Base-by-base conservation (phyloP, 2,888 invertebrate species). In the Cylloceria caligata region DNA sequence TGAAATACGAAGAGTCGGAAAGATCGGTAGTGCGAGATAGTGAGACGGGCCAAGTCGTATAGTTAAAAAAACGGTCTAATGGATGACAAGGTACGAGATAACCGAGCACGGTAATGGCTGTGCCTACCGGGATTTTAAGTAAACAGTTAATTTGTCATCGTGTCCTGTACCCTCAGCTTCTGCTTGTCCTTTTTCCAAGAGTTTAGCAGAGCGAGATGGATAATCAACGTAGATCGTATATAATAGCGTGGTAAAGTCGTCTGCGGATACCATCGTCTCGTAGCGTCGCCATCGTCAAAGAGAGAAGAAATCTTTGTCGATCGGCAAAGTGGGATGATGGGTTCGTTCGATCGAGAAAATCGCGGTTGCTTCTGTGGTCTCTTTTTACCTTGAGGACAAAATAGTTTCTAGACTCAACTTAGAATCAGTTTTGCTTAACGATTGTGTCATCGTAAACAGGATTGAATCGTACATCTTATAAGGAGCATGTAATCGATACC, bases 111-210 rank as follows among this genome's bases (percentile, higher is more conserved):
- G 88, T 89, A 90, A 89, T 87, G 85, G 88, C 89, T 87, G 88
- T 84, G 84, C 68, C 83, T 79, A 85, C 83, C 84, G 79, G 79
- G 79, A 69, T 88, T 87, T 57, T 86, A 83, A 77, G 87, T 89
- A 91, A 91, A 91, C 90, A 91, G 86, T 89, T 88, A 88, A 90
- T 90, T 90, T 88, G 88, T 91, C 90, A 90, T 89, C 88, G 87
- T 49, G 16, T 62, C 68, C 64, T 47, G 45, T 64, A 47, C 34
- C 1, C 39, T n/a, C 45, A 11, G 47, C 45, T 55, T 34, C 30
- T 52, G 9, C 45, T 69, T 42, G 64, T 77, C 73, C 39, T 30
- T 36, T 67, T 45, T 42, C 42, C 24, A 62, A 19, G 24, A 13
- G 13, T 19, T 11, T 13, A 6, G 11, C 13, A 4, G 27, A 52